phyloP scores from a whole-genome alignment of 2,888 invertebrate species.

The Philereme vetulata region DNA sequence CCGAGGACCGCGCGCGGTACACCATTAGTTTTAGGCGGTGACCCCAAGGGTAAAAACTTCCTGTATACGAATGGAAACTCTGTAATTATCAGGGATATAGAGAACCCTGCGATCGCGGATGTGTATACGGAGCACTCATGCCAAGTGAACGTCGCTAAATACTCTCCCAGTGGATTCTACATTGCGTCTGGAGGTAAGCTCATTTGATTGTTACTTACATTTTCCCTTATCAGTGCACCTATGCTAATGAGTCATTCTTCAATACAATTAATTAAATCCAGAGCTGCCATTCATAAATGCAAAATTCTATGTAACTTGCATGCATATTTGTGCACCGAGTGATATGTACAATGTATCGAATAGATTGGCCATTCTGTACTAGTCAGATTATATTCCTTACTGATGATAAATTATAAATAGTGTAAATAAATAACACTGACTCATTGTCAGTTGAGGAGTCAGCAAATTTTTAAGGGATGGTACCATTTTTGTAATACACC shows the following conservation, averaged over 20 bases:
- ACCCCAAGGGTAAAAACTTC: constrained; percentile 98
- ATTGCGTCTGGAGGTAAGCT: constrained; percentile 97
- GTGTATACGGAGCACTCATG: constrained; percentile 99
- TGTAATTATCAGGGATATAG: constrained; percentile 98
- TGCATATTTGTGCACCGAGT: not conserved
- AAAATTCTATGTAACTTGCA: not conserved
- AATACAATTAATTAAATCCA: not conserved
- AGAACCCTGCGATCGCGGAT: constrained; percentile 97
- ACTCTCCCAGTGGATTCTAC: constrained; percentile 98
- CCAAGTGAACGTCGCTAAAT: constrained; percentile 97
- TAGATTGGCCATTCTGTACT: no score
- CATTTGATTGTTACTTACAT: constrained; percentile 14
- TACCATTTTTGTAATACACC: no score
- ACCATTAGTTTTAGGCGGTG: constrained; percentile 96
- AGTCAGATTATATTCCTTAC: no score
- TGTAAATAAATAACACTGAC: no score
- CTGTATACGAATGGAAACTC: constrained; percentile 99
- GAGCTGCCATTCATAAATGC: not conserved
- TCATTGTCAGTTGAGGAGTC: no score
- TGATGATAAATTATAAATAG: no score
- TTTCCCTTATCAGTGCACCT: constrained; percentile 23
- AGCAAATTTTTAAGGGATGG: no score
- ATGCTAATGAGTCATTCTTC: constrained; percentile 32
- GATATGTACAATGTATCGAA: no score
- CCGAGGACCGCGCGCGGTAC: constrained; percentile 97